These are phyloP conservation scores for Herminia tarsipennalis DNA, from an alignment of 2,888 invertebrate species.

Conservation along the genomic window DNA sequence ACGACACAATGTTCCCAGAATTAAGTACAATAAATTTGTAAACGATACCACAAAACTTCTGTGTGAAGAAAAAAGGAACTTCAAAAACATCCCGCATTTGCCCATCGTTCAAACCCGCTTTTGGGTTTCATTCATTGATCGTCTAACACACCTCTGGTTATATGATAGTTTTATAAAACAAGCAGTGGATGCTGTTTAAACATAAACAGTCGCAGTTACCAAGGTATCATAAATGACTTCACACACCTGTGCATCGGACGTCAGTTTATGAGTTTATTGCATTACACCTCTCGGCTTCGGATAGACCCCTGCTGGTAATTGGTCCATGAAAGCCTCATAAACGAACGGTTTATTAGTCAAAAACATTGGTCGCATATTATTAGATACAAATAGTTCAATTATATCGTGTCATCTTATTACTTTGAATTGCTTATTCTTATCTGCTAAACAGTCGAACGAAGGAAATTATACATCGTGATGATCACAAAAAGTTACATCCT, in stretches of 20 bases:
- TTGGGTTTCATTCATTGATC: slow-evolving; percentile 32
- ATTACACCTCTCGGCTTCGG: slow-evolving; percentile 75
- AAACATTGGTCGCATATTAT: slow-evolving; percentile 59
- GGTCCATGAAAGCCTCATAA: slow-evolving; percentile 75
- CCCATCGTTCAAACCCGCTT: slow-evolving; percentile 5
- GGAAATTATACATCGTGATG: background rate
- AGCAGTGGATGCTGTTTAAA: slow-evolving; percentile 21
- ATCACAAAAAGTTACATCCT: background rate
- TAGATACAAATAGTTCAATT: slow-evolving; percentile 58
- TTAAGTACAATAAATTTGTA: slow-evolving; percentile 78
- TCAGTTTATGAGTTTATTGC: slow-evolving; percentile 80
- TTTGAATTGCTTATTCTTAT: background rate
- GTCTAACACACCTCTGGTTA: background rate
- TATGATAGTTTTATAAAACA: background rate
- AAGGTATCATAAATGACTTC: slow-evolving; percentile 43
- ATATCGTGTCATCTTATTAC: slow-evolving; percentile 21
- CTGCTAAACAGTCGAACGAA: background rate
- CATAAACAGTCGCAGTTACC: slow-evolving; percentile 17
- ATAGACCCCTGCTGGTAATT: slow-evolving; percentile 76
- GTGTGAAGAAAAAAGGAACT: slow-evolving; percentile 58
- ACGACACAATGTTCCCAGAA: slow-evolving; percentile 74
- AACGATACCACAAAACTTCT: slow-evolving; percentile 82
- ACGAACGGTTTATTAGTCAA: slow-evolving; percentile 62
- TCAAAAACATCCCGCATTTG: slow-evolving; percentile 16
- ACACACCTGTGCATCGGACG: slow-evolving; percentile 71